Percentiles rank a stretch among this genome's conserved stretches.
phyloP scores from a whole-genome alignment of 2,888 invertebrate species.

The Serrognathus titanus region DNA sequence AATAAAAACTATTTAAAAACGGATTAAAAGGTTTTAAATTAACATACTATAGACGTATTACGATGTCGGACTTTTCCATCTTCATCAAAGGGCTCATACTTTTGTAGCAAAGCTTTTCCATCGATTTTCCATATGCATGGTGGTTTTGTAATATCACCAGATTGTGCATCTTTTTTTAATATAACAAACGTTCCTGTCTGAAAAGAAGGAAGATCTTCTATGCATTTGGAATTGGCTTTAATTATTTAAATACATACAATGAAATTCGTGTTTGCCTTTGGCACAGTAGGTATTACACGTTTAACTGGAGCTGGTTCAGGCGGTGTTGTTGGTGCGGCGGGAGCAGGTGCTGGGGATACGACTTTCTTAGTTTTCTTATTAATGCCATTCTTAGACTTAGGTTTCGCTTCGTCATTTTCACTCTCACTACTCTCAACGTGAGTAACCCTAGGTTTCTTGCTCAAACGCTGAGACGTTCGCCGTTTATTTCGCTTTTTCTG shows the following conservation, averaged over 20 bases:
- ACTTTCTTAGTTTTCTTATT: constrained; percentile 23
- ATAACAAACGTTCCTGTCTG: constrained; percentile 47
- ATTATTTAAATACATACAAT: not conserved
- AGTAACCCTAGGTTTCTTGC: constrained; percentile 38
- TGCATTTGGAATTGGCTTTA: not conserved
- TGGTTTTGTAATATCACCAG: constrained; percentile 40
- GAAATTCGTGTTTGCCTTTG: constrained; percentile 1
- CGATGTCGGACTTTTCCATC: constrained; percentile 42
- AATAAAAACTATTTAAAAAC: constrained; percentile 1
- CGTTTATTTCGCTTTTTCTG: constrained; percentile 35
- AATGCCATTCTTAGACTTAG: constrained; percentile 26
- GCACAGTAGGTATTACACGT: not conserved
- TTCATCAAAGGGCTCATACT: constrained; percentile 48
- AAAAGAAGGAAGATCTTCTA: too few relatives aligned
- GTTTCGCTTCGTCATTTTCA: constrained; percentile 26
- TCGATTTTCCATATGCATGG: constrained; percentile 48
- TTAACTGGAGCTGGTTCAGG: not conserved
- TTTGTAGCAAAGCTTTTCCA: constrained; percentile 50
- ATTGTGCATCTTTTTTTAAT: constrained; percentile 44
- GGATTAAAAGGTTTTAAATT: not conserved
- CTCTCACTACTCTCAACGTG: constrained; percentile 29
- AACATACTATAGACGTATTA: constrained; percentile 47
- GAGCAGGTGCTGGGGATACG: not conserved
- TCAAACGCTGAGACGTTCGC: constrained; percentile 35
- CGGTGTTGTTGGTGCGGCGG: not conserved